These are phyloP conservation scores for Agrilus mali DNA, from an alignment of 2,888 invertebrate species.

Conservation along the genomic window DNA sequence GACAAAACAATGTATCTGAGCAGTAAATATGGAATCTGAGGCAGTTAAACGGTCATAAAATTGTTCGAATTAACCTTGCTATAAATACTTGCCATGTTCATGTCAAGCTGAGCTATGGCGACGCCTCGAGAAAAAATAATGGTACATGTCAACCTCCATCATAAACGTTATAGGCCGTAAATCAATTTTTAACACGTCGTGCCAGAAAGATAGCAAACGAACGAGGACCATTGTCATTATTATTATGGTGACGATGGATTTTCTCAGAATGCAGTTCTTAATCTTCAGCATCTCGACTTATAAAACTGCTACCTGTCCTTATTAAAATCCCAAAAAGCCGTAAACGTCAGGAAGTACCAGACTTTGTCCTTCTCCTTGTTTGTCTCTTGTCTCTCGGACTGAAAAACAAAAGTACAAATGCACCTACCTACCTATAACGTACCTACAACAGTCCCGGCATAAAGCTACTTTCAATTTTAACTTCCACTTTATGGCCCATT, in stretches of 20 bases:
- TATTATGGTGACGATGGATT: slow-evolving; percentile 1
- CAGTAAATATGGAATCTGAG: slow-evolving; percentile 2
- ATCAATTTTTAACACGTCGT: slow-evolving; percentile 25
- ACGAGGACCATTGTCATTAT: slow-evolving; percentile 1
- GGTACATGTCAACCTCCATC: slow-evolving; percentile 25
- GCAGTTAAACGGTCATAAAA: slow-evolving; percentile 23
- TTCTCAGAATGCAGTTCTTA: slow-evolving; percentile 3
- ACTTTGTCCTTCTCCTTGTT: too few species aligned
- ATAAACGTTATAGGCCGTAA: slow-evolving; percentile 30
- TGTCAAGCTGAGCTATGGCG: slow-evolving; percentile 25
- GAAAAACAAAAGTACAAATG: too few species aligned
- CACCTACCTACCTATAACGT: too few species aligned
- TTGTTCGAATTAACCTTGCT: slow-evolving; percentile 24
- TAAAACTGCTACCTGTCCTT: too few species aligned
- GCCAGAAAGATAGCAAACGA: slow-evolving; percentile 5
- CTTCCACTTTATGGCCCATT: too few species aligned
- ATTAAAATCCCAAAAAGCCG: too few species aligned
- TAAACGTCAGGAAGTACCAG: too few species aligned
- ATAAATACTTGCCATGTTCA: slow-evolving; percentile 25
- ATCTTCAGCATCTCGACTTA: too few species aligned
- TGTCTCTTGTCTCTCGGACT: too few species aligned
- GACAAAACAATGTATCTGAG: neutral
- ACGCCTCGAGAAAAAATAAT: slow-evolving; percentile 24
- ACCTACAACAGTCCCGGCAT: too few species aligned
- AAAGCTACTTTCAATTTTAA: too few species aligned